Percentiles rank a stretch among this genome's conserved stretches.
phyloP scores from a whole-genome alignment of 2,113 vertebrate species.

The Fukomys damarensis region DNA sequence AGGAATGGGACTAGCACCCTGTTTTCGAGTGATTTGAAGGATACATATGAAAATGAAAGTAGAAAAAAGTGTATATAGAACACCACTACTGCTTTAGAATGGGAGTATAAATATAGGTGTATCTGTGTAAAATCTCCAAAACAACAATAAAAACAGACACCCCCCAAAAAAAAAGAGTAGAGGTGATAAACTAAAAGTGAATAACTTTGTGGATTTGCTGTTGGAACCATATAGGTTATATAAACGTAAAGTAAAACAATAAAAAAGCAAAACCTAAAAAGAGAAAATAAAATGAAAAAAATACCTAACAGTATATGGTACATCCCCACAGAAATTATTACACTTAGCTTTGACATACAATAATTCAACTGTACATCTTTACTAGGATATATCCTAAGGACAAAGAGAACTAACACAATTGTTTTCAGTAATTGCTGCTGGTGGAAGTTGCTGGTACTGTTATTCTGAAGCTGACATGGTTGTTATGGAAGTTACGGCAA shows the following conservation, averaged over 20 bases:
- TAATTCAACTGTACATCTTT: neutral
- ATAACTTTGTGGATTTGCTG: neutral
- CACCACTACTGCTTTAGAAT: neutral
- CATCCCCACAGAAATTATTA: neutral
- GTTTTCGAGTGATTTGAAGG: neutral
- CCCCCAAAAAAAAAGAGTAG: neutral
- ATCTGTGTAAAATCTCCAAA: neutral
- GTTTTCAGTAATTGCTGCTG: neutral
- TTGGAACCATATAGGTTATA: neutral
- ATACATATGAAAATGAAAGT: neutral
- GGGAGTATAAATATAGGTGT: neutral
- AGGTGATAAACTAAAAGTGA: neutral
- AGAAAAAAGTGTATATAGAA: neutral
- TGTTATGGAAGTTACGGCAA: neutral
- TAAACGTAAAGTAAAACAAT: neutral
- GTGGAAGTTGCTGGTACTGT: neutral
- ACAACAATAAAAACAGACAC: neutral
- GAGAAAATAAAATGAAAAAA: constrained; percentile 31
- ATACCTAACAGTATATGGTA: neutral
- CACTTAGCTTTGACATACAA: neutral
- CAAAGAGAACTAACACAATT: neutral
- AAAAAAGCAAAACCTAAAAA: constrained; percentile 23
- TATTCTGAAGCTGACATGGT: neutral
- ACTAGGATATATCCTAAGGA: neutral
- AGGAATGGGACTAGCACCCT: neutral